phyloP scores from a whole-genome alignment of 2,888 invertebrate genomes.

The Drosophila merina region DNA sequence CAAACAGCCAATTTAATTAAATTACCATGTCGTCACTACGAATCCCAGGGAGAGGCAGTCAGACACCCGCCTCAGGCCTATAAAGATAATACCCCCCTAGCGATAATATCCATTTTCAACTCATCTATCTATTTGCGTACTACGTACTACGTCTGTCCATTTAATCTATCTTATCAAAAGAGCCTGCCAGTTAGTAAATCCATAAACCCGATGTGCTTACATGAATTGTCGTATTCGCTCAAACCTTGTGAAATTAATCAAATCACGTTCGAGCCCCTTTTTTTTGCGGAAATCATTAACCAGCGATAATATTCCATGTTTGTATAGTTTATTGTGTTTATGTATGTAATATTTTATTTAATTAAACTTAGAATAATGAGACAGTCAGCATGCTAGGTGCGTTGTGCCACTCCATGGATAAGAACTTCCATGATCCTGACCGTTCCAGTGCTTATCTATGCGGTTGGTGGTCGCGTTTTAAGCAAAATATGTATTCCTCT shows the following conservation, averaged over 20 bases:
- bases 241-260: conserved; percentile 30
- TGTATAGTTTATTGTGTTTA: not conserved
- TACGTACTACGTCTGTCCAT: not conserved
- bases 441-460: not conserved
- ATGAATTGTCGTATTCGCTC: conserved; percentile 12
- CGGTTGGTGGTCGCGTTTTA: not conserved
- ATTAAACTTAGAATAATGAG: not conserved
- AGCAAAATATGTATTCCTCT: not conserved
- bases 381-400: not conserved
- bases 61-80: not conserved
- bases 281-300: conserved; percentile 11
- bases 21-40: conserved; percentile 35
- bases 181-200: not conserved
- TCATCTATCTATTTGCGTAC: not conserved
- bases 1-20: conserved; percentile 10
- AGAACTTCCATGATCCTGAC: conserved; percentile 2
- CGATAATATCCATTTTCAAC: not conserved
- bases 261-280: conserved; percentile 34
- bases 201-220: conserved; percentile 21
- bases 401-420: not conserved
- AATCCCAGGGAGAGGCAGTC: not conserved
- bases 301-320: not conserved
- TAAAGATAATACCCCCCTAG: conserved; percentile 7
- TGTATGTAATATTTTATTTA: not conserved
- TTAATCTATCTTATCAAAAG: not conserved